Evolutionary conservation across 2,113 vertebrate species (phyloP).

Genomic region (Apodemus sylvaticus): DNA sequence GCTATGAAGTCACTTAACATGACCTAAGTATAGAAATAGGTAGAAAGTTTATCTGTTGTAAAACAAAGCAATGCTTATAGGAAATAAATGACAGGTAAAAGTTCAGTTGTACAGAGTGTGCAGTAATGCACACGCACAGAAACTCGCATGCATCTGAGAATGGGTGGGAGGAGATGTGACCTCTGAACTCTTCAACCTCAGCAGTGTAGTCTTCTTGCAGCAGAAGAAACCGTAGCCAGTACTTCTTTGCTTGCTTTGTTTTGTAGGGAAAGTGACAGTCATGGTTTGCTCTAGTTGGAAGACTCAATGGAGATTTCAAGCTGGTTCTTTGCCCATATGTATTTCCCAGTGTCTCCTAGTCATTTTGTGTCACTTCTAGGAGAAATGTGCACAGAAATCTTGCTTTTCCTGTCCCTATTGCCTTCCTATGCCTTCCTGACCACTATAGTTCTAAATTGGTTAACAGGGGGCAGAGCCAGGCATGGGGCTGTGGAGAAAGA

Average conservation of each 20-base stretch:
- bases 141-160: not conserved
- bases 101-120: not conserved
- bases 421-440: not conserved
- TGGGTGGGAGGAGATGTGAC: not conserved
- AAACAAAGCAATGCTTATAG: not conserved
- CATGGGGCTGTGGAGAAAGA: fast-evolving
- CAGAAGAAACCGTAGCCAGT: not conserved
- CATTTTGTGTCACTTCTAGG: not conserved
- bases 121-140: fast-evolving
- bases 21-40: not conserved
- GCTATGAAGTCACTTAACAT: not conserved
- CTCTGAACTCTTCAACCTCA: not conserved
- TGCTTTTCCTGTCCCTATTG: not conserved
- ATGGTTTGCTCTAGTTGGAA: not conserved
- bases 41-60: not conserved
- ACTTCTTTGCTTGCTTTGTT: not conserved
- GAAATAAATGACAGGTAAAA: not conserved
- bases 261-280: not conserved
- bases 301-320: not conserved
- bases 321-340: not conserved
- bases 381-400: not conserved
- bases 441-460: not conserved
- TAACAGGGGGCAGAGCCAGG: not conserved
- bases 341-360: not conserved
- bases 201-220: not conserved